Base-by-base conservation (phyloP, 2,888 invertebrate genomes). In the Calliopum simillimum region DNA sequence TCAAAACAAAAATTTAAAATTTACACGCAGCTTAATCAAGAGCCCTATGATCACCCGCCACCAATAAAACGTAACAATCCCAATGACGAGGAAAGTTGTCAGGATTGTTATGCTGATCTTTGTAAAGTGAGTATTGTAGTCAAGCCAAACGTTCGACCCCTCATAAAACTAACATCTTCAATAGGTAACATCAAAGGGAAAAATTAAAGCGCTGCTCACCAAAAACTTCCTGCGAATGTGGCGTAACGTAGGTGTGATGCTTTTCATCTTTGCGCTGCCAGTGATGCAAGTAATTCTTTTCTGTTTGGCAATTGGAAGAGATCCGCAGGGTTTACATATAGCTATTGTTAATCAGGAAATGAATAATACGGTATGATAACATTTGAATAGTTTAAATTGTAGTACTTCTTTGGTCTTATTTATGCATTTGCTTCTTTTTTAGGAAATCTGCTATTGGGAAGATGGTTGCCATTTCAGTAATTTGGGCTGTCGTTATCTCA, bases 251-350 rank as follows among this genome's bases (percentile, higher is more conserved):
- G 95, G 95, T 55, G 94, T 97, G 73, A 94, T 97, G 93, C 88
- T 96, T 81, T 97, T 97, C 87, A 95, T 97, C 81, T 97, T 97
- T 85, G 94, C 95, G 46, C 87, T 97, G 79, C 97, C 97, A n/a
- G 94, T 95, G 41, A 93, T 97, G 91, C 96, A 97, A 88, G 96
- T 97, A 73, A 94, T 96, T 69, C 90, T 97, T 70, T 97, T 97
- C 89, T 97, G 97, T 84, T 87, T 96, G 84, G 97, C 97, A 71
- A 96, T 96, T 76, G 96, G 96, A 62, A 89, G 95, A 33, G 95
- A 96, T 84, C 96, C 96, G 0, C 92, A 91, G 70, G 94, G 93
- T 62, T 88, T 97, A 4, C 92, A 90, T 78, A 85, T 97, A 82
- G 95, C 95, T 49, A 91, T 95, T 80, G 90, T 93, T 62, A 93